phyloP scores from a whole-genome alignment of 2,113 vertebrate species.

The Mormoops blainvillei region DNA sequence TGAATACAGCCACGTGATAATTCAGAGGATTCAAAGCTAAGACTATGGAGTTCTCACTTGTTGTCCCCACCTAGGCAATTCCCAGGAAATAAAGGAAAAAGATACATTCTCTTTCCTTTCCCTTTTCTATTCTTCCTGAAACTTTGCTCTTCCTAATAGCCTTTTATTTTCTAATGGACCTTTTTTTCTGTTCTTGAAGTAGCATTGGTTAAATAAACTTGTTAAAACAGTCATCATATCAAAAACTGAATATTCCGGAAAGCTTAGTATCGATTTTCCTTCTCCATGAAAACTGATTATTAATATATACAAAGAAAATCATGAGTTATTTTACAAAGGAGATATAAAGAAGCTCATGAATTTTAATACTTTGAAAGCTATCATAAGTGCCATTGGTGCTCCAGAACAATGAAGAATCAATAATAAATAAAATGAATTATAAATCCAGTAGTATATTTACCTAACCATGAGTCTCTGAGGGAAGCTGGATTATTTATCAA shows the following conservation, averaged over 20 bases:
- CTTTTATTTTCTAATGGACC: neutral
- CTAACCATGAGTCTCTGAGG: neutral
- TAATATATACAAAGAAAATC: neutral
- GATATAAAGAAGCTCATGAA: neutral
- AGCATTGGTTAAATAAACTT: neutral
- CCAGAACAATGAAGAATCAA: neutral
- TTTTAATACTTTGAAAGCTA: constrained; percentile 15
- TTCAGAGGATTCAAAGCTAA: neutral
- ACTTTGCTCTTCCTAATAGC: neutral
- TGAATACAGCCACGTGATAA: neutral
- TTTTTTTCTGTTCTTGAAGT: neutral
- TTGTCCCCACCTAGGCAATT: neutral
- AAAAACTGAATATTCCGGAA: neutral
- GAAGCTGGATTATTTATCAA: neutral
- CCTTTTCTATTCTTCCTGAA: neutral
- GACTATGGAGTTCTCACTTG: neutral
- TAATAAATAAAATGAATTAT: neutral
- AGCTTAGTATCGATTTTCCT: neutral
- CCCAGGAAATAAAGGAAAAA: neutral
- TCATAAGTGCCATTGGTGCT: neutral
- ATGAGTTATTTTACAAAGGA: neutral
- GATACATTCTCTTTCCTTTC: neutral
- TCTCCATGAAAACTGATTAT: neutral
- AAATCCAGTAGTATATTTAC: neutral
- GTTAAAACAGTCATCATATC: neutral